These are phyloP conservation scores for Parapsyche elsis DNA, from an alignment of 1,140 invertebrate genomes.

Conservation along the genomic window DNA sequence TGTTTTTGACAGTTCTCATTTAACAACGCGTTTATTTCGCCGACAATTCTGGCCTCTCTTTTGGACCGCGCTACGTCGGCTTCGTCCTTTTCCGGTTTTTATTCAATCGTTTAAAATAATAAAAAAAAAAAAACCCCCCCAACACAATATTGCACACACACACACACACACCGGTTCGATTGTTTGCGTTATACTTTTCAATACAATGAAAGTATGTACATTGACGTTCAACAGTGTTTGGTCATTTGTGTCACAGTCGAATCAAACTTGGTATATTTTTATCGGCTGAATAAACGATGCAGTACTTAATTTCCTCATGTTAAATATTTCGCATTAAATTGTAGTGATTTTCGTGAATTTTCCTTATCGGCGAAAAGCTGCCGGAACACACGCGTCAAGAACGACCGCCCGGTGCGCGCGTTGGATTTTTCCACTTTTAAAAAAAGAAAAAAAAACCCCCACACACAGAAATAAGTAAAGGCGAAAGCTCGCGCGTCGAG, in stretches of 20 bases:
- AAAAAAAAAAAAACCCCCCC: too few species aligned
- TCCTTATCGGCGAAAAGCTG: constrained; percentile 12
- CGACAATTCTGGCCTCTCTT: not conserved
- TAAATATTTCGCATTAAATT: too few species aligned
- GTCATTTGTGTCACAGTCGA: too few species aligned
- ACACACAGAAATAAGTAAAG: not conserved
- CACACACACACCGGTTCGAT: too few species aligned
- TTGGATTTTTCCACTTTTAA: too few species aligned
- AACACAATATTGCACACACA: too few species aligned
- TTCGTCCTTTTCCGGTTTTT: not conserved
- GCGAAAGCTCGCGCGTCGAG: not conserved
- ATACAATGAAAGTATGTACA: too few species aligned
- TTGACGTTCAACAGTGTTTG: too few species aligned
- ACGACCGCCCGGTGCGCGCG: not conserved
- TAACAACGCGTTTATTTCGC: constrained; percentile 30
- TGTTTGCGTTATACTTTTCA: too few species aligned
- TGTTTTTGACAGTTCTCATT: constrained; percentile 41
- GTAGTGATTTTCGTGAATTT: not conserved
- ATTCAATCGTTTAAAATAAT: not conserved
- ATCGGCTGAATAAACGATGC: too few species aligned
- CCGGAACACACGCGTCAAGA: not conserved
- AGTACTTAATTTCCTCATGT: too few species aligned
- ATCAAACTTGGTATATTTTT: too few species aligned
- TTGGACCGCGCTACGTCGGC: not conserved
- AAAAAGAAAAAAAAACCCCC: not conserved